These are phyloP conservation scores for Urocitellus parryii DNA, from an alignment of 2,113 vertebrate species.

Conservation along the genomic window DNA sequence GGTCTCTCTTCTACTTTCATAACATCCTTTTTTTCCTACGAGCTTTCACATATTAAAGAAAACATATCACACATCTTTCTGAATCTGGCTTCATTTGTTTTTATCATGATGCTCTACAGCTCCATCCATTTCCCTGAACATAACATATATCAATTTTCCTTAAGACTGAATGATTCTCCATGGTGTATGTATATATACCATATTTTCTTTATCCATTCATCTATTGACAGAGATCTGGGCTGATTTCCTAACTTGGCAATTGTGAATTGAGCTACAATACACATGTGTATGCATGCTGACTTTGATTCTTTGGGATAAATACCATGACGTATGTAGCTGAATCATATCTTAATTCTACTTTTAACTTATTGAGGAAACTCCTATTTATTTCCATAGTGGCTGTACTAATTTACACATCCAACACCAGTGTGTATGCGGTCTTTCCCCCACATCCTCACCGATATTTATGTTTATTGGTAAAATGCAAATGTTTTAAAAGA, in stretches of 20 bases:
- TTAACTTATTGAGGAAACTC: not conserved
- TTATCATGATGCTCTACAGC: not conserved
- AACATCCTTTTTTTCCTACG: not conserved
- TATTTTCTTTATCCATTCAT: not conserved
- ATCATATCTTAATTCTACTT: not conserved
- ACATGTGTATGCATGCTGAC: not conserved
- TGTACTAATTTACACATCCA: not conserved
- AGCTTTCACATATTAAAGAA: not conserved
- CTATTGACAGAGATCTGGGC: not conserved
- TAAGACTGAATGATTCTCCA: not conserved
- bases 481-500: not conserved
- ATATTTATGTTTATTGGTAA: not conserved
- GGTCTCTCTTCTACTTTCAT: not conserved
- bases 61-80: not conserved
- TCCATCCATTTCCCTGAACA: not conserved
- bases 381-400: not conserved
- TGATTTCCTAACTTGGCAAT: not conserved
- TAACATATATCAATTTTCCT: not conserved
- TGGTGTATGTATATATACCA: not conserved
- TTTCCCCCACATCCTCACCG: not conserved
- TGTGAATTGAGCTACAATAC: not conserved
- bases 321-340: not conserved
- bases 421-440: too few species aligned
- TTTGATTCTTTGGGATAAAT: not conserved
- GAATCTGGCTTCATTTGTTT: not conserved